A percentile compares a stretch with the other conserved stretches of the same genome.
Conservation (phyloP, 2,797 vertebrate species). For the Acrocephalus scirpaceus region DNA sequence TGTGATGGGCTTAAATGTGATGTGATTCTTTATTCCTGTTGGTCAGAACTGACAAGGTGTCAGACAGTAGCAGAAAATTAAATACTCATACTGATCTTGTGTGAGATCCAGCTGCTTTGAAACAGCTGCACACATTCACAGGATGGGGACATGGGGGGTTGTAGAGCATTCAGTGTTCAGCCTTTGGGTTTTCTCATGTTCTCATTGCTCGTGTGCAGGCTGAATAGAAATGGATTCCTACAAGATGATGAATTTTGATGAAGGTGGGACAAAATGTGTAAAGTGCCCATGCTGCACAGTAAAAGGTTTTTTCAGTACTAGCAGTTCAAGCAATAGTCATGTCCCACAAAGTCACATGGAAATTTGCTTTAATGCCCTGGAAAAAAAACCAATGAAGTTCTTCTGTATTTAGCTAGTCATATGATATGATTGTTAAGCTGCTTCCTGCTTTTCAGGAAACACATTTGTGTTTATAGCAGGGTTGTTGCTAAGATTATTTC, state of each 20-base stretch:
- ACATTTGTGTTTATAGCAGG: slow-evolving; percentile 9
- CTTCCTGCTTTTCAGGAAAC: slow-evolving; percentile 69
- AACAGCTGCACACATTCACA: background rate
- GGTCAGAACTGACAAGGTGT: background rate
- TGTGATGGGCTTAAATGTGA: background rate
- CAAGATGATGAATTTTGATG: background rate
- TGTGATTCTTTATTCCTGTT: background rate
- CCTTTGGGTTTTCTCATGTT: background rate
- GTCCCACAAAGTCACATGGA: slow-evolving; percentile 19
- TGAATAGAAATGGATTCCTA: background rate
- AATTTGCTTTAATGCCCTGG: slow-evolving; percentile 35
- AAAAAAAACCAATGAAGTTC: slow-evolving; percentile 24
- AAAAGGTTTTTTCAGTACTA: background rate
- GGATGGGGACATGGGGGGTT: background rate
- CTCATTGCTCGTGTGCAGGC: background rate
- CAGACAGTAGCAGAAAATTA: background rate
- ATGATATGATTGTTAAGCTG: slow-evolving; percentile 54
- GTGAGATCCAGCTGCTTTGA: background rate
- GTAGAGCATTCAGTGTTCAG: background rate
- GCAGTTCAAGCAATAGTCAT: background rate
- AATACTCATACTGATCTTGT: background rate
- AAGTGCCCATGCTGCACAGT: background rate
- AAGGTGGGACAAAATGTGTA: background rate
- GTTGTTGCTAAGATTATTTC: slow-evolving; percentile 25
- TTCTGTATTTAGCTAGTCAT: slow-evolving; percentile 42